These are phyloP conservation scores for Chrysina gloriosa DNA, from an alignment of 2,888 invertebrate genomes.

Conservation along the genomic window DNA sequence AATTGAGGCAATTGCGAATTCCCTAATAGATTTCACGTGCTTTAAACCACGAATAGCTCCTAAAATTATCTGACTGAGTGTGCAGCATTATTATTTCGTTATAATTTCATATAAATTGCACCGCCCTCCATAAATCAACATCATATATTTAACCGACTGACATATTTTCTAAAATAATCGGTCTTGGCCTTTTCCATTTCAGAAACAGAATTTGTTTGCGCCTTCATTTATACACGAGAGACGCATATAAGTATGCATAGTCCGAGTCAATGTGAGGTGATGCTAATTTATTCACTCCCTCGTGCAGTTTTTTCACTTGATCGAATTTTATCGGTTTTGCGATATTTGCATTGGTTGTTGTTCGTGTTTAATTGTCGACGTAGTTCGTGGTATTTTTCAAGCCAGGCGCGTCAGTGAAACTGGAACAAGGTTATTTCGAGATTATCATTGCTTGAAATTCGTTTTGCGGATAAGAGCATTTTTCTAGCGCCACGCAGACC, in stretches of 20 bases:
- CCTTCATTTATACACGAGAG: slow-evolving; percentile 2
- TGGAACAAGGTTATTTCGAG: slow-evolving; percentile 9
- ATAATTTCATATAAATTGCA: too few relatives aligned
- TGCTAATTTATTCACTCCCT: slow-evolving; percentile 9
- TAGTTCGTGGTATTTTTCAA: neutral
- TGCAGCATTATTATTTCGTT: too few relatives aligned
- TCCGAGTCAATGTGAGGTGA: neutral
- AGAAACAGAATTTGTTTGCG: neutral
- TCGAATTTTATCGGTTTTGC: slow-evolving; percentile 15
- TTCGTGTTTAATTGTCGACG: slow-evolving; percentile 18
- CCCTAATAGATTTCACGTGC: neutral
- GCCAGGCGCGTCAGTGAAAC: neutral
- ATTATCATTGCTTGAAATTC: slow-evolving; percentile 7
- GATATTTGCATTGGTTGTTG: slow-evolving; percentile 11
- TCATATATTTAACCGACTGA: too few relatives aligned
- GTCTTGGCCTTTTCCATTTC: too few relatives aligned
- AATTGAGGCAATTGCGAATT: slow-evolving; percentile 17
- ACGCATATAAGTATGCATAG: neutral
- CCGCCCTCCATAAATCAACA: too few relatives aligned
- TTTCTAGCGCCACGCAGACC: neutral
- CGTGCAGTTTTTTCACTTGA: neutral
- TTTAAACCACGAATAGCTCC: too few relatives aligned
- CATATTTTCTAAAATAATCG: too few relatives aligned
- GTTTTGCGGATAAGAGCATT: neutral
- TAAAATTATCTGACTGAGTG: too few relatives aligned